These are phyloP conservation scores for Cephus pulcher DNA, from an alignment of 2,888 invertebrate species.

Conservation along the genomic window DNA sequence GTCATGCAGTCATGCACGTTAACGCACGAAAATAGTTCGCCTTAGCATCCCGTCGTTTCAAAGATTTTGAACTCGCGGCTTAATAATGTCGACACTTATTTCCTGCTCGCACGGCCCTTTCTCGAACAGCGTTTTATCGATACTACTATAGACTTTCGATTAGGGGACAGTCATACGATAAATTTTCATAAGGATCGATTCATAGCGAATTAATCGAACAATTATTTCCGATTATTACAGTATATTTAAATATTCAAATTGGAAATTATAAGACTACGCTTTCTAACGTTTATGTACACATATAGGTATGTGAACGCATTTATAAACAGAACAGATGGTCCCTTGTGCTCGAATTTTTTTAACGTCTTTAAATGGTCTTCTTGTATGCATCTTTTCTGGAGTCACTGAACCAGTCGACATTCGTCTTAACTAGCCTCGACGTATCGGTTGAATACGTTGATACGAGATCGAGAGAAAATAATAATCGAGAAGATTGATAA, in stretches of 20 bases:
- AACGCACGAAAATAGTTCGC: background rate
- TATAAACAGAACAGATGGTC: conserved; percentile 51
- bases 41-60: background rate
- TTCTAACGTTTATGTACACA: background rate
- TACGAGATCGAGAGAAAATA: background rate
- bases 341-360: conserved; percentile 42
- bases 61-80: conserved; percentile 16
- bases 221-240: background rate
- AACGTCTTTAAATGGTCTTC: background rate
- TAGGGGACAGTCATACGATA: background rate
- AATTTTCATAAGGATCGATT: background rate
- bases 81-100: background rate
- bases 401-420: background rate
- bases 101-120: background rate
- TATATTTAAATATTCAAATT: background rate
- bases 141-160: background rate
- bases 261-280: background rate
- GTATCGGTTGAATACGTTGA: background rate
- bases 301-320: conserved; percentile 28
- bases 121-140: background rate
- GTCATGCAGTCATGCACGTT: background rate
- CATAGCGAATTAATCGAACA: background rate
- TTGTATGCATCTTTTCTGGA: background rate
- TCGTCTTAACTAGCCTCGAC: background rate
- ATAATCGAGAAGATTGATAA: background rate